These are phyloP conservation scores for Leptopilina syphax DNA, from an alignment of 2,888 invertebrate genomes.

Conservation along the genomic window DNA sequence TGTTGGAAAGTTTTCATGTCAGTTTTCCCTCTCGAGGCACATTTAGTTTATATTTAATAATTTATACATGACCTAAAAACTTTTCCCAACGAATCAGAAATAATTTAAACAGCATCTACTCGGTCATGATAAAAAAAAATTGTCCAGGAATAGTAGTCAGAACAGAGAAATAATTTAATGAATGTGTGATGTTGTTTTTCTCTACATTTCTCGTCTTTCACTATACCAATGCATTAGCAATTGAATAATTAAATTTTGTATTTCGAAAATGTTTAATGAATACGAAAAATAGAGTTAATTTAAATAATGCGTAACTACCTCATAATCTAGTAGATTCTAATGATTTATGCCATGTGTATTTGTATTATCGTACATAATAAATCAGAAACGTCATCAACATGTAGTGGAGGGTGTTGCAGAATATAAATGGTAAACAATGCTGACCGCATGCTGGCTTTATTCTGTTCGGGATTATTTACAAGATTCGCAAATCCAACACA, in stretches of 20 bases:
- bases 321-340: conserved; percentile 1
- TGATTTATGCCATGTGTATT: background rate
- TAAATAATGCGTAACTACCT: background rate
- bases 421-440: conserved; percentile 16
- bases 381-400: conserved; percentile 6
- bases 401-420: background rate
- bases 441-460: background rate
- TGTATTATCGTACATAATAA: conserved; percentile 7
- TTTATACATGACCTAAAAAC: conserved; percentile 22
- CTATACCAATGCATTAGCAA: no score
- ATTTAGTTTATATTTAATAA: conserved; percentile 29
- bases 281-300: background rate
- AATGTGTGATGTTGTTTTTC: background rate
- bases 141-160: background rate
- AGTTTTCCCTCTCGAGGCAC: conserved; percentile 30
- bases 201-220: no score
- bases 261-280: background rate
- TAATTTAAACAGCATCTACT: background rate
- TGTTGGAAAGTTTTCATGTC: conserved; percentile 48
- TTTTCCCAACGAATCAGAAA: background rate
- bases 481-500: background rate
- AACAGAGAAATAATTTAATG: background rate
- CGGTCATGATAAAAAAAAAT: background rate
- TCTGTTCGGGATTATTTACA: background rate
- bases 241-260: no score